These are phyloP conservation scores for Melanotaenia maccullochi DNA, from an alignment of 2,797 vertebrate species.

Conservation along the genomic window DNA sequence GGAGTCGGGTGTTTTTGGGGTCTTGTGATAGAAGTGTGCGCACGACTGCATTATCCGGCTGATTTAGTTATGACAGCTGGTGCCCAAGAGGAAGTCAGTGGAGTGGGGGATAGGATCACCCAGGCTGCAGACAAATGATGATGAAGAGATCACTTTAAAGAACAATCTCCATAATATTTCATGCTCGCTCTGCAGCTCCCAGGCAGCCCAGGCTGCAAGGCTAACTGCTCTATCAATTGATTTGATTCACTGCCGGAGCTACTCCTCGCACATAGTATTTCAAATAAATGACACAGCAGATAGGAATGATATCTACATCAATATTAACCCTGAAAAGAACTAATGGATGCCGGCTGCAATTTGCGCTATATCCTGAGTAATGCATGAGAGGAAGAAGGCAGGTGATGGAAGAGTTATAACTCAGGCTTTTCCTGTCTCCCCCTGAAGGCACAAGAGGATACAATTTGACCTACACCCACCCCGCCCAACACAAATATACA, in stretches of 20 bases:
- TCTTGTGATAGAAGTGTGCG: slow-evolving; percentile 64
- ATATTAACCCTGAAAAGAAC: slow-evolving; percentile 99
- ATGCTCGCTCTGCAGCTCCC: slow-evolving; percentile 90
- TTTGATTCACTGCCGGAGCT: slow-evolving; percentile 98
- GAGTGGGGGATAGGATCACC: slow-evolving; percentile 85
- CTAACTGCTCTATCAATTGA: slow-evolving; percentile 99
- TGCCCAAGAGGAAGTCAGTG: slow-evolving; percentile 86
- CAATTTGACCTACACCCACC: slow-evolving; percentile 77
- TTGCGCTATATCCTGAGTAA: slow-evolving; percentile 92
- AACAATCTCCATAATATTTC: slow-evolving; percentile 99
- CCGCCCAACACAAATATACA: slow-evolving; percentile 77
- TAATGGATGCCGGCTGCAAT: slow-evolving; percentile 94
- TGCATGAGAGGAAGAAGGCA: slow-evolving; percentile 80
- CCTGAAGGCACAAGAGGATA: slow-evolving; percentile 69
- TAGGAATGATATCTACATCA: slow-evolving; percentile 99
- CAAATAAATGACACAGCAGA: slow-evolving; percentile 98
- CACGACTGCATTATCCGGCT: slow-evolving; percentile 89
- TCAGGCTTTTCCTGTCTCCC: slow-evolving; percentile 67
- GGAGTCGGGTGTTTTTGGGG: slow-evolving; percentile 53
- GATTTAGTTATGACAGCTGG: slow-evolving; percentile 99
- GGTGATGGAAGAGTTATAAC: slow-evolving; percentile 83
- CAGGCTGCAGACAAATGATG: slow-evolving; percentile 97
- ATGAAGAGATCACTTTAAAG: slow-evolving; percentile 99
- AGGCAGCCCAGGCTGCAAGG: slow-evolving; percentile 87
- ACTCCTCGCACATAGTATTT: slow-evolving; percentile 97